Evolutionary conservation across 2,113 vertebrate species (phyloP).

Genomic region (Lathamus discolor): DNA sequence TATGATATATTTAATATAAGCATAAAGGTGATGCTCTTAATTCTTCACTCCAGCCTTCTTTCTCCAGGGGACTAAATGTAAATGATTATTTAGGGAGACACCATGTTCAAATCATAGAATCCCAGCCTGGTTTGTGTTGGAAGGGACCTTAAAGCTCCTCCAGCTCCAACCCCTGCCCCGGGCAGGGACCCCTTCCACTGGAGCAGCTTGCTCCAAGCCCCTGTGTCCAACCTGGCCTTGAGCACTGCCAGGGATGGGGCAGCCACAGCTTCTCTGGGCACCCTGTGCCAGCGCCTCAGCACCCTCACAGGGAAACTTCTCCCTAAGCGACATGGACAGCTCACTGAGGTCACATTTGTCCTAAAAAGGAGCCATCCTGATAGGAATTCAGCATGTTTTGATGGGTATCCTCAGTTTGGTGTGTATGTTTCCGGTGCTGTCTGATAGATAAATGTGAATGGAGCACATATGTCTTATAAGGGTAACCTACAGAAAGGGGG

Average conservation of each 20-base stretch:
- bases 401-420: rapidly evolving
- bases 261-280: background rate
- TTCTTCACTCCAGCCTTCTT: background rate
- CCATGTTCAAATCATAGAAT: background rate
- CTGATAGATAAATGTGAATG: background rate
- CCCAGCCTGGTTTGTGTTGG: background rate
- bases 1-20: background rate
- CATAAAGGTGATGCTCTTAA: background rate
- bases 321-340: background rate
- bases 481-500: background rate
- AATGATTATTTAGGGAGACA: rapidly evolving
- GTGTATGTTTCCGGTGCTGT: background rate
- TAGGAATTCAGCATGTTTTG: background rate
- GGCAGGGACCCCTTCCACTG: background rate
- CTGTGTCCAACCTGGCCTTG: too few species aligned
- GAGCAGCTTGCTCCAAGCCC: background rate
- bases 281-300: background rate
- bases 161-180: background rate
- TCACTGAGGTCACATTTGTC: background rate
- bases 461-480: rapidly evolving
- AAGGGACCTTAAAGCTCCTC: background rate
- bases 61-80: background rate
- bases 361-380: background rate
- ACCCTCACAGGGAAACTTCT: background rate
- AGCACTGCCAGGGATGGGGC: background rate